Evolutionary conservation across 1,140 invertebrate genomes (phyloP), one percentile per base, ranked within the genome.

Genomic region (Hyphantria cunea): DNA sequence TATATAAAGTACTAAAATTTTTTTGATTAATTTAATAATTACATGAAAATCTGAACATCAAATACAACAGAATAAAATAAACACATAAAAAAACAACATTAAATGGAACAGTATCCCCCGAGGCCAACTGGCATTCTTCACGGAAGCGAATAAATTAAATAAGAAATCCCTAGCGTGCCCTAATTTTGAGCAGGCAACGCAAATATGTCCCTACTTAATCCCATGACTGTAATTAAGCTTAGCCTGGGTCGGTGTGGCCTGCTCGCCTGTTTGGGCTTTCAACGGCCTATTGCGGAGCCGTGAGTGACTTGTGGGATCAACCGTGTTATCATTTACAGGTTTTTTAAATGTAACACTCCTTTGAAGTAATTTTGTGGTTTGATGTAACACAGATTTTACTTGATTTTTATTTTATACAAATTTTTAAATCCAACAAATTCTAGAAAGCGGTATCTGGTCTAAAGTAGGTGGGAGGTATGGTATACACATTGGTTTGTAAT

Each of bases 141-240:
- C 42, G 51, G 44, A 32, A 13, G 41, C 59, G 59, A 62, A 62
- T 53, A 53, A 62, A 61, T 61, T 61, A 61, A 52, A 47, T 62
- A 62, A 62, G 59, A 62, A 62, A 62, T 48, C 59, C 59, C 50
- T 45, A 53, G 50, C 50, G 59, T 62, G 50, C 50, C 59, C 59
- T 62, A 62, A 62, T 62, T 61, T 53, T 47, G 59, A 49, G 50
- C 41, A 51, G 50, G 59, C 59, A 53, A 62, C 59, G 50, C 59
- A 53, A 62, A 62, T 62, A 62, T 62, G 59, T 62, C 59, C 59
- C 50, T 33, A 39, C 31, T 53, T 62, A 62, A 62, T 62, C 59
- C 59, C 59, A 15, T 12, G 41, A 32, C 33, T 50, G 59, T 53
- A 62, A 62, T 62, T 62, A 62, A 62, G 59, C 59, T 53, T 47